phyloP scores from a whole-genome alignment of 1,140 invertebrate species.

The Tribolium madens region DNA sequence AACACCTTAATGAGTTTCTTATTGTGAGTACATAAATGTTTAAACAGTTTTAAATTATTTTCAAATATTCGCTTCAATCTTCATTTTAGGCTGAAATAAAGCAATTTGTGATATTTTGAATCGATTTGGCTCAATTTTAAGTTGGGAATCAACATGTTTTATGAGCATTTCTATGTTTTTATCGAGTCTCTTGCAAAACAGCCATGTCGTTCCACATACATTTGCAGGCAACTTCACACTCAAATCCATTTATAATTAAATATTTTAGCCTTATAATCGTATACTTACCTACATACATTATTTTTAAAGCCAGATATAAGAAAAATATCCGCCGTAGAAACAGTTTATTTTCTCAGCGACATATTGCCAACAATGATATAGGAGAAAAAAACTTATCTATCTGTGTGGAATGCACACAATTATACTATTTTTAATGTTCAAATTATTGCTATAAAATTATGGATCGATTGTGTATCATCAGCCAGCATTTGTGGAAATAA shows the following conservation, averaged over 20 bases:
- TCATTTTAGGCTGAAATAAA: no score
- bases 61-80: no score
- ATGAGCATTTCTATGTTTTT: no score
- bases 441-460: not conserved
- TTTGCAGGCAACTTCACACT: not conserved
- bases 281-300: not conserved
- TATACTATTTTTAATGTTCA: not conserved
- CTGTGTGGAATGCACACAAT: not conserved
- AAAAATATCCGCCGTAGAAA: not conserved
- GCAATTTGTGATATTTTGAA: no score
- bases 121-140: no score
- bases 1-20: not conserved
- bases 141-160: no score
- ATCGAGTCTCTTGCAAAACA: no score
- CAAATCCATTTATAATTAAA: not conserved
- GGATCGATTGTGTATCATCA: not conserved
- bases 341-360: not conserved
- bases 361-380: not conserved
- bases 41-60: no score
- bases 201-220: no score
- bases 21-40: no score
- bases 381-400: not conserved
- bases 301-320: not conserved
- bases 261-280: not conserved
- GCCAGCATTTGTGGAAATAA: slow-evolving; percentile 1